Evolutionary conservation across 2,113 vertebrate species (phyloP), one percentile per base, ranked within the genome.

Genomic region (Acrocephalus arundinaceus): DNA sequence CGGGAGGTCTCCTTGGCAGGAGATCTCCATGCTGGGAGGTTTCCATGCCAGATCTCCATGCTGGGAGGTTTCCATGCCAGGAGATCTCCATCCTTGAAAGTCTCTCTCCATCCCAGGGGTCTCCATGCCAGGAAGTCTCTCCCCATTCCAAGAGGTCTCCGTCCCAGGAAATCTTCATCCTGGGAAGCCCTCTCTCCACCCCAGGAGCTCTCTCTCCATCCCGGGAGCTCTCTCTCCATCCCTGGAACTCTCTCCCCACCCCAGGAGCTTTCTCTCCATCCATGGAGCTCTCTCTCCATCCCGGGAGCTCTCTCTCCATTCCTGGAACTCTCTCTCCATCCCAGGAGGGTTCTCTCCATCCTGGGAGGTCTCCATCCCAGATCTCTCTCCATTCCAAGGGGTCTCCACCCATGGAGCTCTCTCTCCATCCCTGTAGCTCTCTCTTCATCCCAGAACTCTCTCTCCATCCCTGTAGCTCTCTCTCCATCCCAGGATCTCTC

Each of bases 271-370:
- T 55, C 41, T 16, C 28, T n/a, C 65, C 24, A 35, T 14, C 5
- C 46, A 2, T 0, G 8, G 24, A 59, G 5, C 2, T 35, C 11
- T 10, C 33, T 35, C 11, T 10, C 33, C 25, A 30, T 59, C 3
- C 31, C 3, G 1, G 9, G 18, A 49, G 9, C 0, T 35, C 17
- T 30, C 18, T 18, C 45, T 9, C 23, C 23, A 71, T 7, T 6
- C 37, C 21, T 0, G n/a, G n/a, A 76, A 33, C 1, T 48, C 25
- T 21, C 54, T 46, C 46, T 25, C 31, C 30, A 13, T n/a, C 16
- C 41, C 30, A 1, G 70, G 89, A 95, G 35, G 35, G 35, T 35
- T 20, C 46, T 25, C 49, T 51, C 49, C 24, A 14, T 31, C 28
- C 28, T 28, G 1, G 52, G 52, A 54, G 28, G 1, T 54, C 28